Percentiles rank a stretch among this genome's conserved stretches.
Conservation (phyloP, 2,113 vertebrate species). For the Strix aluco region DNA sequence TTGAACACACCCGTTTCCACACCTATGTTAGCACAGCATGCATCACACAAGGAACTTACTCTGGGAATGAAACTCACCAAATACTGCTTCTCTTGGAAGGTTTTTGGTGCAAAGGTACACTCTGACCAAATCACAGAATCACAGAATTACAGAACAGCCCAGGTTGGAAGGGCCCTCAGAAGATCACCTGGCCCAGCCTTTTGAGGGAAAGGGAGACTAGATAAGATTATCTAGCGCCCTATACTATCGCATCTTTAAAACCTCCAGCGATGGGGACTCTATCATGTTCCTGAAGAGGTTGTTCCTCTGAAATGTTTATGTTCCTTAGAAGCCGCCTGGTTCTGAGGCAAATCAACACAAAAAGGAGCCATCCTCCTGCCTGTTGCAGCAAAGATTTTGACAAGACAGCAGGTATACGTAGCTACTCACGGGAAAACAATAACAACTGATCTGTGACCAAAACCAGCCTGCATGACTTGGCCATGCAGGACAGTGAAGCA, state of each 20-base stretch:
- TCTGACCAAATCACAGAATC: background rate
- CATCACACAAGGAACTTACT: background rate
- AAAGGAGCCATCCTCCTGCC: background rate
- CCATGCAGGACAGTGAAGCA: background rate
- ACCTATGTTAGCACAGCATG: rapidly evolving
- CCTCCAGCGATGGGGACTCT: background rate
- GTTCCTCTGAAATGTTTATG: background rate
- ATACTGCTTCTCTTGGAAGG: background rate
- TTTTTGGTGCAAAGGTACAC: background rate
- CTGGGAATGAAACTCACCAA: background rate
- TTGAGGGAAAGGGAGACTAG: background rate
- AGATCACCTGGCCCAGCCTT: background rate
- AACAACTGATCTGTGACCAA: constrained; percentile 20
- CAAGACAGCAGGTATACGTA: background rate
- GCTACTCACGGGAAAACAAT: background rate
- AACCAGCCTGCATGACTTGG: constrained; percentile 4
- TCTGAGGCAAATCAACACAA: background rate
- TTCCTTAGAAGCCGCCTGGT: background rate
- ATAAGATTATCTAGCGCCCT: background rate
- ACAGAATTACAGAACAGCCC: background rate
- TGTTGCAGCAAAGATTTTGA: background rate
- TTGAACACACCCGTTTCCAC: background rate
- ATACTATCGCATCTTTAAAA: background rate
- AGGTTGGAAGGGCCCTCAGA: background rate
- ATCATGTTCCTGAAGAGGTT: background rate